Base-by-base conservation (phyloP, 1,140 invertebrate species). In the Drosophila hydei region DNA sequence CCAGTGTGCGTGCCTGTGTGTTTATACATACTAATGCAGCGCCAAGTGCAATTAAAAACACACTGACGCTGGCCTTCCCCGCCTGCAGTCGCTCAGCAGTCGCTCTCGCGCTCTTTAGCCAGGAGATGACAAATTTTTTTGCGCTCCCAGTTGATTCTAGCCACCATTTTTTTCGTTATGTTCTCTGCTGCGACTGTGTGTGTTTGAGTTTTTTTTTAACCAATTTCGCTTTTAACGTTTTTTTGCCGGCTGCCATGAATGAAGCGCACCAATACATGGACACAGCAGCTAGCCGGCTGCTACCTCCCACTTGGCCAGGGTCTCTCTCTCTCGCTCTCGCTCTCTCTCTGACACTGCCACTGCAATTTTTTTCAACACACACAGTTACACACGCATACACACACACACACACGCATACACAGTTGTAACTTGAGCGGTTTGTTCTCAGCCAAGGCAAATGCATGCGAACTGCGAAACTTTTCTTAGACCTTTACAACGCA, bases 151-250 rank as follows among this genome's bases (percentile, higher is more conserved):
- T 43, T 59, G 42, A 25, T 75, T 75, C 77, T 79, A 64, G 76
- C 81, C 81, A 85, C 81, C 81, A 85, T 85, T 85, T 85, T 85
- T 83, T 67, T 65, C 50, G 51, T 52, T 55, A 21, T 36, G 45
- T 30, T 47, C 30, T 52, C 23, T 55, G 25, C 25, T 50, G 38
- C 4, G 38, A 14, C 12, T 40, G 38, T n/a, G 38, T 40, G 38
- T 40, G 38, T 38, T 11, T 38, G n/a, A 14, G 38, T 68, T 59
- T 51, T 84, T 59, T 69, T 61, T 61, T 85, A 70, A 78, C 72
- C 83, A 88, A 88, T 88, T 88, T 88, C 83, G 83, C 83, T 88
- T 88, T 88, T 83, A 88, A 88, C 77, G 72, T 75, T 87, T 83
- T 84, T 87, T 78, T 75, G 84, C 81, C 83, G 78, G 83, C 83